Conservation (phyloP, 2,113 vertebrate species). For the Beaufortia kweichowensis region DNA sequence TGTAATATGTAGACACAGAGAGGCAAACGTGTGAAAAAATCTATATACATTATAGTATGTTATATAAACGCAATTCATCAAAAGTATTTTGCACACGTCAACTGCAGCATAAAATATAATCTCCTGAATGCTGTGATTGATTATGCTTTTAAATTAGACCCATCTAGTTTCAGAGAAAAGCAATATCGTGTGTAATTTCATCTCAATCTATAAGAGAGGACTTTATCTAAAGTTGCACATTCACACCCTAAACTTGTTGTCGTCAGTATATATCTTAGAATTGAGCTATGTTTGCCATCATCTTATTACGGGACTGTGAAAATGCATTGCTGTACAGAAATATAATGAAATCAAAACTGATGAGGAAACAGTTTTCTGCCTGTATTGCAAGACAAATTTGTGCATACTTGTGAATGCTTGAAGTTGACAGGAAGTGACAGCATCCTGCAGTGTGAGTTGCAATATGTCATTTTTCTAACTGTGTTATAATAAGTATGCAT, state of each 20-base stretch:
- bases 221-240: constrained; percentile 7
- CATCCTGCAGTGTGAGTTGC: not conserved
- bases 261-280: not conserved
- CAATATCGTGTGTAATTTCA: constrained; percentile 23
- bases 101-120: constrained; percentile 1
- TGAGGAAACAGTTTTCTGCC: not conserved
- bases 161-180: constrained; percentile 30
- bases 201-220: not conserved
- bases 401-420: constrained; percentile 9
- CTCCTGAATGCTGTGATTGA: not conserved
- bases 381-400: not conserved
- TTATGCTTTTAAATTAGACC: constrained; percentile 5
- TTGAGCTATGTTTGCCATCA: constrained; percentile 4
- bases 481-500: not conserved
- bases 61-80: not conserved
- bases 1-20: not conserved
- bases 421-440: not conserved
- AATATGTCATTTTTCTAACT: not conserved
- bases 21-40: not conserved
- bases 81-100: not conserved
- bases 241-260: constrained; percentile 8
- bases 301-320: not conserved
- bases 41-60: not conserved
- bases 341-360: constrained; percentile 27
- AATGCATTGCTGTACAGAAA: not conserved